A percentile compares a stretch with the other conserved stretches of the same genome.
Conservation (phyloP, 2,797 vertebrate species). For the Lateolabrax maculatus region DNA sequence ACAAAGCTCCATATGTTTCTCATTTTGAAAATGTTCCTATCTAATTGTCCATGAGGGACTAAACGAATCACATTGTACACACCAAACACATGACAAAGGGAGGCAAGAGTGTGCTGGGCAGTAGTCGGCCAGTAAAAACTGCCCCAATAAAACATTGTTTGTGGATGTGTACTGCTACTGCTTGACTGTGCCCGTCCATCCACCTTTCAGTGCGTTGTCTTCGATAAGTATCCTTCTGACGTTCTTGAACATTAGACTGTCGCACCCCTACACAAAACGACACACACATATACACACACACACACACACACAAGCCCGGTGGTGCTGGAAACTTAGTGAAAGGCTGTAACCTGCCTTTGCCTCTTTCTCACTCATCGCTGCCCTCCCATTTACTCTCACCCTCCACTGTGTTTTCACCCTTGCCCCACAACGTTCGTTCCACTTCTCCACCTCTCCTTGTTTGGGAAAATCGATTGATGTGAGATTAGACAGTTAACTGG, state of each 20-base stretch:
- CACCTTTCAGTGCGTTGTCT: conserved; percentile 35
- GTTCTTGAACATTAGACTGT: conserved; percentile 14
- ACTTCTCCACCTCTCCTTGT: conserved; percentile 68
- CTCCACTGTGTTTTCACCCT: conserved; percentile 40
- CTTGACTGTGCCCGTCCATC: conserved; percentile 10
- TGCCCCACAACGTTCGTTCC: conserved; percentile 52
- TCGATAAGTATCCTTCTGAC: conserved; percentile 40
- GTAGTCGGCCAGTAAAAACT: conserved; percentile 35
- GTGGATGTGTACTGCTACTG: not conserved
- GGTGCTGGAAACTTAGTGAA: conserved; percentile 41
- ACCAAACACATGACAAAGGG: conserved; percentile 51
- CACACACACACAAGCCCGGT: conserved; percentile 5
- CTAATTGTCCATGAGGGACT: conserved; percentile 84
- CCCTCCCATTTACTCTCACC: conserved; percentile 55
- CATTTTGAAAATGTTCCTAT: conserved; percentile 85
- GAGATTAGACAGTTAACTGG: conserved; percentile 83
- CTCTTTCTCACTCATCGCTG: conserved; percentile 44
- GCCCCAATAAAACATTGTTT: not conserved
- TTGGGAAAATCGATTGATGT: conserved; percentile 79
- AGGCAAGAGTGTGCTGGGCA: conserved; percentile 19
- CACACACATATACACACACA: not conserved
- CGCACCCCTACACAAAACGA: conserved; percentile 4
- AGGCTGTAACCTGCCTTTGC: conserved; percentile 48
- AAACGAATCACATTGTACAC: conserved; percentile 66
- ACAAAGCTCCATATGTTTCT: conserved; percentile 87